Conservation (phyloP, 35 echinoderm and acorn worm genomes). For the Diadema setosum region DNA sequence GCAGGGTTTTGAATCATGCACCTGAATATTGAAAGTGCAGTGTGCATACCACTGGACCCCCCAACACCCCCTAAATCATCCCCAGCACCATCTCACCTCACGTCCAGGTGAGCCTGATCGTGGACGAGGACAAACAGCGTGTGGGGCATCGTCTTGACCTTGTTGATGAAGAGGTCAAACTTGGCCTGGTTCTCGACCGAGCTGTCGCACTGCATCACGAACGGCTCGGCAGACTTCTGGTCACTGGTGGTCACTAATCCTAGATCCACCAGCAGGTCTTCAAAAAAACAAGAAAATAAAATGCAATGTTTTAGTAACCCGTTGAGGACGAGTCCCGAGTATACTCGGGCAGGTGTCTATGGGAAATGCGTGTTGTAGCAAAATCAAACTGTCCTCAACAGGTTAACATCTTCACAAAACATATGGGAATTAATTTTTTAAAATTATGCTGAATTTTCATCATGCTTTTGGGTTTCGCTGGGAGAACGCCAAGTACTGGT, state of each 20-base stretch:
- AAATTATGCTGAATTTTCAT: not conserved
- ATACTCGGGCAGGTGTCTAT: no score
- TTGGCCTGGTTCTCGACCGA: conserved; percentile 63
- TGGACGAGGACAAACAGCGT: conserved; percentile 92
- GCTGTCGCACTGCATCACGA: conserved; percentile 80
- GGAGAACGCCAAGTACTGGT: not conserved
- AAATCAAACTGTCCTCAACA: no score
- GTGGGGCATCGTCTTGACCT: conserved; percentile 74
- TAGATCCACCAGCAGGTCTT: conserved; percentile 75
- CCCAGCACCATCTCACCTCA: conserved; percentile 17
- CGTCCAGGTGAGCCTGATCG: conserved; percentile 84
- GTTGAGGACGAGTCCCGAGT: no score
- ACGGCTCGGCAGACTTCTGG: conserved; percentile 48
- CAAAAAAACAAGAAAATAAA: not conserved
- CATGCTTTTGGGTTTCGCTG: not conserved
- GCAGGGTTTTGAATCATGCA: no score
- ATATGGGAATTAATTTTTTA: not conserved
- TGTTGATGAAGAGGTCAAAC: conserved; percentile 79
- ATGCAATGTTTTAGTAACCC: not conserved
- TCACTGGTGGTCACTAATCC: conserved; percentile 49
- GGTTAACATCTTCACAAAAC: not conserved
- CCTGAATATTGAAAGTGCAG: no score
- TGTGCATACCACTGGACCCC: no score
- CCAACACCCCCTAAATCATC: no score
- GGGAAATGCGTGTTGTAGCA: no score